These are phyloP conservation scores for Holothuria scabra DNA, from an alignment of 53 echinoderm and acorn worm genomes.

Conservation along the genomic window DNA sequence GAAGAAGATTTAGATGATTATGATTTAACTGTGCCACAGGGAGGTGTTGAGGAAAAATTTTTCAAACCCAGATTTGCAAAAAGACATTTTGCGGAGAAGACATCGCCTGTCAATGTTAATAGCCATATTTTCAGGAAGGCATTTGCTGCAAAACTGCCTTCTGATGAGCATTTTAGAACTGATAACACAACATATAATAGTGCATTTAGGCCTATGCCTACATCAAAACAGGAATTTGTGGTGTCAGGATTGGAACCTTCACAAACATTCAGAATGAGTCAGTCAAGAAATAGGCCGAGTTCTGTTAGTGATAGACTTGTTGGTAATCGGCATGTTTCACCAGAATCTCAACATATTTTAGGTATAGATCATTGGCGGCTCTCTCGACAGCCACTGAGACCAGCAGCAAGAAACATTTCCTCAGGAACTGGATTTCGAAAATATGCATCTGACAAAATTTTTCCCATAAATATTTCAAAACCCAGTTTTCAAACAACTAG, in stretches of 20 bases:
- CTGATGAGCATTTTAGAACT: too few species aligned
- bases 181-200: too few species aligned
- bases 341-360: background rate
- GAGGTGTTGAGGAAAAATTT: background rate
- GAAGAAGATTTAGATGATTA: background rate
- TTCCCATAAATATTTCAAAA: background rate
- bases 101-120: too few species aligned
- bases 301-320: background rate
- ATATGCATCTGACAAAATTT: background rate
- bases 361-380: constrained; percentile 14
- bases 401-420: background rate
- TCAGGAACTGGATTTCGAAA: background rate
- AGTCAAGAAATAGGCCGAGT: background rate
- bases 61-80: background rate
- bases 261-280: too few species aligned
- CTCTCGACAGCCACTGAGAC: constrained; percentile 17
- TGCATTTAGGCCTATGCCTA: too few species aligned
- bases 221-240: too few species aligned
- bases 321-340: background rate
- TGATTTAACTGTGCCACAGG: background rate
- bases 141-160: too few species aligned
- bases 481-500: background rate
- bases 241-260: too few species aligned
- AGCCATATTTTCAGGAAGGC: too few species aligned
- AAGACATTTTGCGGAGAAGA: background rate